Evolutionary conservation across 2,888 invertebrate species (phyloP), one percentile per base, ranked within the genome.

Genomic region (Mythimna loreyi): DNA sequence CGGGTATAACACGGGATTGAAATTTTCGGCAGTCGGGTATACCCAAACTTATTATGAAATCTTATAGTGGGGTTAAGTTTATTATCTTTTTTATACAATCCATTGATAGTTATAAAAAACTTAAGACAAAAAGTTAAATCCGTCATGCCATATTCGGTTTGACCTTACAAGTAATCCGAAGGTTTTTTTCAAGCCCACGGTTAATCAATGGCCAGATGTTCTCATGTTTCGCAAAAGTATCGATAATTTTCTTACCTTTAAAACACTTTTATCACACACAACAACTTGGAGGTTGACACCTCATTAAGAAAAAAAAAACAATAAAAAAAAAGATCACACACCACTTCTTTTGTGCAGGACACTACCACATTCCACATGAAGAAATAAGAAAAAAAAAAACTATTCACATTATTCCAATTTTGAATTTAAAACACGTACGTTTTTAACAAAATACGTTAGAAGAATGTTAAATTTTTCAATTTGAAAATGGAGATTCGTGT

Each of bases 281-380:
- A 63, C 55, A 67, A 81, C 85, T 64, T 36, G 81, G 86, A 88
- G 86, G 87, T 77, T 83, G 76, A 80, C 89, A 88, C 88, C 87
- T 87, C 88, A 90, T 92, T 88, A 88, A 89, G 89, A 73, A 66
- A 30, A 68, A 30, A 68, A 88, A 87, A 88, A 89, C 81, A 85
- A 84, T 78, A 79, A 85, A 85, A 61, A 87, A 87, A n/a, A n/a
- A n/a, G n/a, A 84, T 84, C 92, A 92, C 92, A 91, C 90, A 87
- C 90, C 92, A 92, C 93, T 88, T 88, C 91, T 89, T 93, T 89
- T 90, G 87, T 85, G 79, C 90, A 90, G 85, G 83, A 89, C 91
- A 93, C 90, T 89, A 88, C 89, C 92, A 93, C 94, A 94, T 94
- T 93, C 91, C 91, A 87, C 83, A 88, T 87, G 84, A 82, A 86